These are phyloP conservation scores for Hesperophylax magnus DNA, from an alignment of 1,140 invertebrate species.

Conservation along the genomic window DNA sequence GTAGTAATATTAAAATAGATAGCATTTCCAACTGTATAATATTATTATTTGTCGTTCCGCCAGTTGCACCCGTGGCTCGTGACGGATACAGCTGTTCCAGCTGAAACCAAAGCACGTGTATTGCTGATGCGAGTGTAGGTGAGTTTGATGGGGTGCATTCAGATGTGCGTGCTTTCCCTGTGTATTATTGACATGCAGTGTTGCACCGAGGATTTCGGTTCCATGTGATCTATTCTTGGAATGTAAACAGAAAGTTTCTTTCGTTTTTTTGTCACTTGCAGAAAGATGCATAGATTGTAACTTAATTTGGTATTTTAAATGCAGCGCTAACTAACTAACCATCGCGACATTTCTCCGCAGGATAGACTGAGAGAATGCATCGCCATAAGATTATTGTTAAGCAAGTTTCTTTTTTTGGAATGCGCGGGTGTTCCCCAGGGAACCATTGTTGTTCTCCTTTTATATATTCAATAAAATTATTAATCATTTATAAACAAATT, in stretches of 20 bases:
- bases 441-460: no score
- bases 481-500: no score
- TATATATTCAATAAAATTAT: no score
- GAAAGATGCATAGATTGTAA: no score
- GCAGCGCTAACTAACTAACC: no score
- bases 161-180: background rate
- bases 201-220: slow-evolving; percentile 4
- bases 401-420: background rate
- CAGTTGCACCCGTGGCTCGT: background rate
- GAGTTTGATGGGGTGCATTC: no score
- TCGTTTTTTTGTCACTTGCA: background rate
- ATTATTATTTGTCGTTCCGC: slow-evolving; percentile 19
- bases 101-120: background rate
- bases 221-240: slow-evolving; percentile 16
- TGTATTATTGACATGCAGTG: slow-evolving; percentile 6
- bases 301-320: no score
- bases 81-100: slow-evolving; percentile 26
- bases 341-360: no score
- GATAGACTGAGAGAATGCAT: background rate
- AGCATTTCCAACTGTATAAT: slow-evolving; percentile 11
- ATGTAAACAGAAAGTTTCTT: slow-evolving; percentile 5
- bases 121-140: background rate
- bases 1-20: background rate
- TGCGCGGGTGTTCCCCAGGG: no score
- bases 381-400: no score